phyloP scores from a whole-genome alignment of 2,888 invertebrate genomes.

The Leptopterna dolabrata region DNA sequence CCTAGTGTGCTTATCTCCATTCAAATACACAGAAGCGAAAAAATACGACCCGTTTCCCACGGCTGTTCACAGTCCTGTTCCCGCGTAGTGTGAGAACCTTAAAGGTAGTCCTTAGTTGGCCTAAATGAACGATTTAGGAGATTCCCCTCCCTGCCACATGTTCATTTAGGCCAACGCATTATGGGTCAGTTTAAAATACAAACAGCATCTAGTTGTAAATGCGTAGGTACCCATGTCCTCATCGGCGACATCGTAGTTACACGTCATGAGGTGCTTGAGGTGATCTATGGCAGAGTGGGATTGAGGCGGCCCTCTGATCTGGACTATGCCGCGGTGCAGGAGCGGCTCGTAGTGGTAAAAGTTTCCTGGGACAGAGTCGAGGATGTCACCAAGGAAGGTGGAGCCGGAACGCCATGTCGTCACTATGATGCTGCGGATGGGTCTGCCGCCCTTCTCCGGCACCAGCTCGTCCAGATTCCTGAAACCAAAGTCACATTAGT shows the following conservation, averaged over 20 bases:
- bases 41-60: too few species aligned
- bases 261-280: conserved; percentile 79
- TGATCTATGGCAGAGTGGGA: conserved; percentile 76
- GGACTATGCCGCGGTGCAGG: conserved; percentile 83
- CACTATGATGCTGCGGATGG: conserved; percentile 80
- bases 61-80: too few species aligned
- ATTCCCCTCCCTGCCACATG: too few species aligned
- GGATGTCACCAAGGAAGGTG: conserved; percentile 86
- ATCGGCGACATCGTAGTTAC: conserved; percentile 73
- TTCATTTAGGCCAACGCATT: too few species aligned
- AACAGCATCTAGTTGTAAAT: too few species aligned
- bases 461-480: conserved; percentile 76
- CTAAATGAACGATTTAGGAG: too few species aligned
- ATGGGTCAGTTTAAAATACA: too few species aligned
- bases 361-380: conserved; percentile 86
- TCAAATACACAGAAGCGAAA: too few species aligned
- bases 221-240: conserved; percentile 70
- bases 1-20: too few species aligned
- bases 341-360: conserved; percentile 93
- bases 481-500: background rate
- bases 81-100: too few species aligned
- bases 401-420: conserved; percentile 94
- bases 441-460: conserved; percentile 77
- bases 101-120: too few species aligned
- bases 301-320: conserved; percentile 80